Conservation (phyloP, 2,888 invertebrate species). For the Agrotis exclamationis region DNA sequence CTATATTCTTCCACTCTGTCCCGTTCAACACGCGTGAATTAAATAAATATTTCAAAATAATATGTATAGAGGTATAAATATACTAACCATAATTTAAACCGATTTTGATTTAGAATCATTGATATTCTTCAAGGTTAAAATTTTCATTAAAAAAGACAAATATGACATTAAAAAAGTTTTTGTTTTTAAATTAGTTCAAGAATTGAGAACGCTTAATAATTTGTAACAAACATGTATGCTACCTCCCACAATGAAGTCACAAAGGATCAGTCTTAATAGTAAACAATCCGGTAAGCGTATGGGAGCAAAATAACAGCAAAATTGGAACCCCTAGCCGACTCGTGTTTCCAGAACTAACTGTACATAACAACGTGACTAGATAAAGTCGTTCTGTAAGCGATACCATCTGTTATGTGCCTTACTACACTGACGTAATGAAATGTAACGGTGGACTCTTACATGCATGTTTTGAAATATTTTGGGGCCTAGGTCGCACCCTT, state of each 20-base stretch:
- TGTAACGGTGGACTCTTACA: conserved; percentile 58
- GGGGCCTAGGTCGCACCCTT: conserved; percentile 62
- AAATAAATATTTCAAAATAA: conserved; percentile 25
- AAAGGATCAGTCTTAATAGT: conserved; percentile 25
- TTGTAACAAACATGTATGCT: background rate
- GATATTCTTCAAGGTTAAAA: too few relatives aligned
- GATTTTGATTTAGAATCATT: background rate
- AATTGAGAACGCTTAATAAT: too few relatives aligned
- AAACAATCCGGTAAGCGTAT: conserved; percentile 55
- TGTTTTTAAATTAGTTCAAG: too few relatives aligned
- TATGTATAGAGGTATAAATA: too few relatives aligned
- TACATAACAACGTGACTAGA: conserved; percentile 78
- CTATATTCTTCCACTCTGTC: conserved; percentile 68
- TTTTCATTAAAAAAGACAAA: too few relatives aligned
- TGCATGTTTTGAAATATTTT: conserved; percentile 55
- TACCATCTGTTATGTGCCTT: conserved; percentile 76
- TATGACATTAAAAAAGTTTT: too few relatives aligned
- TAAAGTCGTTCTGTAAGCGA: conserved; percentile 76
- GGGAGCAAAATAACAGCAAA: conserved; percentile 68
- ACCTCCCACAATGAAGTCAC: conserved; percentile 1
- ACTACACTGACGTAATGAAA: conserved; percentile 69
- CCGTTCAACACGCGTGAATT: conserved; percentile 62
- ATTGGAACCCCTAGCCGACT: conserved; percentile 70
- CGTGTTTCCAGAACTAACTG: conserved; percentile 78
- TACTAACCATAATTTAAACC: background rate